Conservation (phyloP, 2,113 vertebrate genomes). For the Salvelinus namaycush region DNA sequence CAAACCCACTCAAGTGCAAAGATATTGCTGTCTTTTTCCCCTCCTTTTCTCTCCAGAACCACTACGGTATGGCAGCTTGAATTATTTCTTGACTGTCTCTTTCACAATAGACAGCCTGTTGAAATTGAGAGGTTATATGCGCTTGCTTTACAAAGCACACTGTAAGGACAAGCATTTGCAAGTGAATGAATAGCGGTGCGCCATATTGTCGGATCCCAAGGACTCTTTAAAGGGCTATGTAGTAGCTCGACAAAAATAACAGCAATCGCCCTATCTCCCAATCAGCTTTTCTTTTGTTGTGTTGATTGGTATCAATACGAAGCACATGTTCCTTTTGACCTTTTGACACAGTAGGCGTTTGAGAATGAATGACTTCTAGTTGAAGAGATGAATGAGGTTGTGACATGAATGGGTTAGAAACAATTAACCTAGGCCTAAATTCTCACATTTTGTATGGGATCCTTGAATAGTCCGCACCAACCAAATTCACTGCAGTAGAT, state of each 20-base stretch:
- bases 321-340: background rate
- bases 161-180: constrained; percentile 37
- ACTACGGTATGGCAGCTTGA: constrained; percentile 25
- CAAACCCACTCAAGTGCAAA: constrained; percentile 31
- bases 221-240: background rate
- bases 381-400: background rate
- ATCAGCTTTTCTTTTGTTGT: background rate
- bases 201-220: constrained; percentile 18
- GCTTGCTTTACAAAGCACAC: constrained; percentile 29
- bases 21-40: background rate
- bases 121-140: constrained; percentile 31
- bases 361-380: background rate
- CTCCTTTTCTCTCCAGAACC: constrained; percentile 7
- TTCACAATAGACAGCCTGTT: constrained; percentile 17
- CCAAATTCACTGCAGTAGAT: background rate
- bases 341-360: background rate
- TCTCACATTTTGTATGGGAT: background rate
- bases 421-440: background rate
- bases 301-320: background rate
- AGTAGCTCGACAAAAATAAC: too few relatives aligned
- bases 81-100: constrained; percentile 34
- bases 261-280: background rate
- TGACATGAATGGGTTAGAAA: background rate
- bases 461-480: background rate
- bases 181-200: constrained; percentile 36